Evolutionary conservation across 2,797 vertebrate species (phyloP).

Genomic region (Nyctibius grandis): DNA sequence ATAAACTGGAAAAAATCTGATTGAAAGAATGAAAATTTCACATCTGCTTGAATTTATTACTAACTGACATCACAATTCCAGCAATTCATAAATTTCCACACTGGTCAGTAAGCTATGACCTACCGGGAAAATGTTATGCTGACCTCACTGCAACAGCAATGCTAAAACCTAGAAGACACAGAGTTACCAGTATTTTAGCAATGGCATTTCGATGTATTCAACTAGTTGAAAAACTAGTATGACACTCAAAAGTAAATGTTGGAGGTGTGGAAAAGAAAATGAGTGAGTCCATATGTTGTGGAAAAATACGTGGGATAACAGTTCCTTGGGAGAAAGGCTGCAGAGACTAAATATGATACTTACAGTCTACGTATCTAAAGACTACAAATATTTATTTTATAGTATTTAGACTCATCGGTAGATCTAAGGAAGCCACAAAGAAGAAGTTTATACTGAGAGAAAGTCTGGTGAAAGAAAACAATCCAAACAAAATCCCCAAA

Average conservation of each 20-base stretch:
- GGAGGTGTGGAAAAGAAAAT: background rate
- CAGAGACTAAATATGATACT: background rate
- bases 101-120: conserved; percentile 2
- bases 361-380: background rate
- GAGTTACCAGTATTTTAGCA: background rate
- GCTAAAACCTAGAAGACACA: background rate
- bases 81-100: conserved; percentile 45
- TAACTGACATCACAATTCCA: conserved; percentile 22
- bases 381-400: background rate
- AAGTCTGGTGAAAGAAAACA: background rate
- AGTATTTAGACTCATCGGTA: background rate
- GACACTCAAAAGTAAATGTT: background rate
- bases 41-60: conserved; percentile 26
- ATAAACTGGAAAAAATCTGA: background rate
- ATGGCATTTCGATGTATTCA: background rate
- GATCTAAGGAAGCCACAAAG: background rate
- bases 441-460: background rate
- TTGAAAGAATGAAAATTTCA: background rate
- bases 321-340: background rate
- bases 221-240: background rate
- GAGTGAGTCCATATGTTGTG: background rate
- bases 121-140: background rate
- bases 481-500: background rate
- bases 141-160: conserved; percentile 21
- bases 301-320: background rate